These are phyloP conservation scores for Platichthys flesus DNA, from an alignment of 2,113 vertebrate species.

Conservation along the genomic window DNA sequence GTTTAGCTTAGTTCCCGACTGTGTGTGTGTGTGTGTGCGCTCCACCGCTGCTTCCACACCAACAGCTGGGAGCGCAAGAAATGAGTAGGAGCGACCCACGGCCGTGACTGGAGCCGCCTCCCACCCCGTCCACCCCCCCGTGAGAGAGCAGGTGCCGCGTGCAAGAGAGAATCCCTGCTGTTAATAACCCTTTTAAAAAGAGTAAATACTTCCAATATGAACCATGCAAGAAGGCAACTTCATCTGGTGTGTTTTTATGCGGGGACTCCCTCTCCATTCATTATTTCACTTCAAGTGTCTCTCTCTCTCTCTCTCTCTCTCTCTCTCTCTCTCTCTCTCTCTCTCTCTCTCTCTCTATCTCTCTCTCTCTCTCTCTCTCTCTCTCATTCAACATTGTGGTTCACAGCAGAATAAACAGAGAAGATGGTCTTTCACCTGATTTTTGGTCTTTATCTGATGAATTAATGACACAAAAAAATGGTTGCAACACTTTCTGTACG, in stretches of 20 bases:
- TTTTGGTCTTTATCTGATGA: too few species aligned
- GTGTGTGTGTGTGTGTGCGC: neutral
- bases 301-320: too few species aligned
- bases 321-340: too few species aligned
- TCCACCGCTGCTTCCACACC: neutral
- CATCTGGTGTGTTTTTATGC: too few species aligned
- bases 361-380: too few species aligned
- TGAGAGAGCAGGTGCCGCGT: constrained; percentile 39
- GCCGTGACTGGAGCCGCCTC: constrained; percentile 30
- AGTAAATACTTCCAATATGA: neutral
- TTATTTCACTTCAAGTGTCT: too few species aligned
- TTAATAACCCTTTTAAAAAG: neutral
- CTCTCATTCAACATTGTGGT: too few species aligned
- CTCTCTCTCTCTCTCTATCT: too few species aligned
- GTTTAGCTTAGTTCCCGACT: neutral
- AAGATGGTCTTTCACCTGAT: too few species aligned
- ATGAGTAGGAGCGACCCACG: neutral
- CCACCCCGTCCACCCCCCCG: constrained; percentile 1
- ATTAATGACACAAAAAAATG: too few species aligned
- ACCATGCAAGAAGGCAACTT: neutral
- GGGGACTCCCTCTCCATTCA: neutral
- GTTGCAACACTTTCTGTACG: too few species aligned
- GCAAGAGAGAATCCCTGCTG: neutral
- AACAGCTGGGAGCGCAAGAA: constrained; percentile 35
- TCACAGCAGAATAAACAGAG: too few species aligned